These are phyloP conservation scores for Brevimyrus niger DNA, from an alignment of 2,113 vertebrate species.

Conservation along the genomic window DNA sequence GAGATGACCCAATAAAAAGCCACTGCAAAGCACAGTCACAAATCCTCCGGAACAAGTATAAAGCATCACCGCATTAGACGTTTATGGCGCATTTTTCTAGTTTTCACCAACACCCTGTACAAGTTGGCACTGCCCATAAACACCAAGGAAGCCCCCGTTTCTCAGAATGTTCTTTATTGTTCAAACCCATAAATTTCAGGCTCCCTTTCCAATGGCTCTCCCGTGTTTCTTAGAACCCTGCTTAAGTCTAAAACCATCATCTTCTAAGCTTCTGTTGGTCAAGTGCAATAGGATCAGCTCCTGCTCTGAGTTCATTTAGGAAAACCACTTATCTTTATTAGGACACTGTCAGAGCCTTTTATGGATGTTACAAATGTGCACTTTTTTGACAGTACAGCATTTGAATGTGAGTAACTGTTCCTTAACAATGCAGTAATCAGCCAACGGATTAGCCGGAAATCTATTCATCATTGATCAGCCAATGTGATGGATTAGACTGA, in stretches of 20 bases:
- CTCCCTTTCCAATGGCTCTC: neutral
- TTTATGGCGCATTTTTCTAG: neutral
- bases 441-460: neutral
- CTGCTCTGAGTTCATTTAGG: neutral
- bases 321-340: neutral
- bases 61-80: neutral
- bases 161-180: neutral
- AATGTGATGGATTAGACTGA: neutral
- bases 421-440: neutral
- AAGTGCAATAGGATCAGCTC: neutral
- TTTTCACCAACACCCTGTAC: neutral
- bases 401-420: neutral
- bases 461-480: neutral
- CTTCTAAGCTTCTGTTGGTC: neutral
- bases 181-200: neutral
- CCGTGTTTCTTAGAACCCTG: neutral
- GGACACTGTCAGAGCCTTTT: neutral
- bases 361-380: neutral
- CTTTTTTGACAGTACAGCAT: neutral
- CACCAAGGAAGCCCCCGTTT: neutral
- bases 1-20: constrained; percentile 1
- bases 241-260: neutral
- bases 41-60: neutral
- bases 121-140: neutral
- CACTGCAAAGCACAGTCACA: neutral